phyloP scores from a whole-genome alignment of 1,140 invertebrate species.

The Hylaeus anthracinus region DNA sequence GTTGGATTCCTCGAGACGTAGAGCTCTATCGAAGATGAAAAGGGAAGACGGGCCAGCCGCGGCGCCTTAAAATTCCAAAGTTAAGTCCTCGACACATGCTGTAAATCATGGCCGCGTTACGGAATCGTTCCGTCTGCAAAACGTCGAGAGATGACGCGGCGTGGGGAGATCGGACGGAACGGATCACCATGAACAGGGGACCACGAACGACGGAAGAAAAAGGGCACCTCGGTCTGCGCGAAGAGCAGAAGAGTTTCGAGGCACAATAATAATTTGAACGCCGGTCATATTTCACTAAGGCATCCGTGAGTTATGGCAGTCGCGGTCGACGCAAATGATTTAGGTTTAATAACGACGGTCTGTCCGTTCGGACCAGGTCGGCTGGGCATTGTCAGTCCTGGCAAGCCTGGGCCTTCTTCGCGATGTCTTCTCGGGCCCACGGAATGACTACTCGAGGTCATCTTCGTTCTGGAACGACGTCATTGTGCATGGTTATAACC shows the following conservation, averaged over 20 bases:
- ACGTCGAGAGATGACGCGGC: slow-evolving; percentile 65
- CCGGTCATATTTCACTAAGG: slow-evolving; percentile 75
- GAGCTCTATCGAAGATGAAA: background rate
- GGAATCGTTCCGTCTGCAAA: slow-evolving; percentile 64
- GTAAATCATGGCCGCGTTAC: slow-evolving; percentile 73
- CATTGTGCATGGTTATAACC: too few relatives aligned
- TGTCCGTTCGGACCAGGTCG: slow-evolving; percentile 69
- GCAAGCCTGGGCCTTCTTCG: slow-evolving; percentile 41
- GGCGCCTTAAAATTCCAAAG: slow-evolving; percentile 39
- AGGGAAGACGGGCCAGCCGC: slow-evolving; percentile 1
- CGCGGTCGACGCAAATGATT: slow-evolving; percentile 77
- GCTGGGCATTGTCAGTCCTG: slow-evolving; percentile 72
- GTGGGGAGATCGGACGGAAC: slow-evolving; percentile 39
- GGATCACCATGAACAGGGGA: slow-evolving; percentile 49
- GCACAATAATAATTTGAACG: slow-evolving; percentile 78
- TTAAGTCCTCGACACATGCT: slow-evolving; percentile 61
- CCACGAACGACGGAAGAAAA: background rate
- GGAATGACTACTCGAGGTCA: background rate
- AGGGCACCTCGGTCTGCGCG: background rate
- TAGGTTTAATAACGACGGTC: slow-evolving; percentile 78
- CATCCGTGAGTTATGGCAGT: slow-evolving; percentile 75
- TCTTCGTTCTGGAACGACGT: background rate
- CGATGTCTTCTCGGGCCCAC: slow-evolving; percentile 37
- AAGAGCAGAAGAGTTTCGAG: slow-evolving; percentile 66
- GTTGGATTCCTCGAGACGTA: background rate